phyloP scores from a whole-genome alignment of 1,140 invertebrate genomes.

The Heliconius nattereri region DNA sequence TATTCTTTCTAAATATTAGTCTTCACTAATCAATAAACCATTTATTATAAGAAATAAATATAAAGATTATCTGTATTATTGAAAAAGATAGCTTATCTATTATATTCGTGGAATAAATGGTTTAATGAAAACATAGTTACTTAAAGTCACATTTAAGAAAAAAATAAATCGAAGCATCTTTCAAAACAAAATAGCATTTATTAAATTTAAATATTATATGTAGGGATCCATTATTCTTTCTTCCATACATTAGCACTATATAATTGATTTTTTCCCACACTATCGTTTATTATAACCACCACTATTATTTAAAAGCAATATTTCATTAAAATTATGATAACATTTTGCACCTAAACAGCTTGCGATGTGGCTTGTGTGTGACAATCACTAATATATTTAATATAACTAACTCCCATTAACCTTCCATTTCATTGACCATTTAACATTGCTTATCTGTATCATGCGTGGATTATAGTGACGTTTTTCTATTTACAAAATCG shows the following conservation, averaged over 20 bases:
- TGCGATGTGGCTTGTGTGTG: slow-evolving; percentile 27
- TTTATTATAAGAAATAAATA: neutral
- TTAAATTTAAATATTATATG: too few relatives aligned
- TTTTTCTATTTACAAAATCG: neutral
- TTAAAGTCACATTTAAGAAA: too few relatives aligned
- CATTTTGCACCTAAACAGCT: slow-evolving; percentile 16
- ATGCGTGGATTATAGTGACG: slow-evolving; percentile 11
- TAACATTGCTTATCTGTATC: slow-evolving; percentile 34
- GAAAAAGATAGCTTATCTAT: too few relatives aligned
- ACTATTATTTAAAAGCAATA: neutral
- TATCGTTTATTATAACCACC: neutral
- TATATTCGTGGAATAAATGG: too few relatives aligned
- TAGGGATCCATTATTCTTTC: too few relatives aligned
- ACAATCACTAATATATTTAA: slow-evolving; percentile 1
- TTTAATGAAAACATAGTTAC: too few relatives aligned
- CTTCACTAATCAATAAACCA: neutral
- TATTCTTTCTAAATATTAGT: neutral
- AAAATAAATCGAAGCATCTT: too few relatives aligned
- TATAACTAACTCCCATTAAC: slow-evolving; percentile 11
- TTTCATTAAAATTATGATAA: neutral
- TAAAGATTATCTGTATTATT: too few relatives aligned
- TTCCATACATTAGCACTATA: too few relatives aligned
- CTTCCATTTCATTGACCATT: slow-evolving; percentile 30
- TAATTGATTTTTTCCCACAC: neutral
- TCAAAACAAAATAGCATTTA: too few relatives aligned